Evolutionary conservation across 2,797 vertebrate species (phyloP), one percentile per base, ranked within the genome.

Genomic region (Diplodus puntazzo): DNA sequence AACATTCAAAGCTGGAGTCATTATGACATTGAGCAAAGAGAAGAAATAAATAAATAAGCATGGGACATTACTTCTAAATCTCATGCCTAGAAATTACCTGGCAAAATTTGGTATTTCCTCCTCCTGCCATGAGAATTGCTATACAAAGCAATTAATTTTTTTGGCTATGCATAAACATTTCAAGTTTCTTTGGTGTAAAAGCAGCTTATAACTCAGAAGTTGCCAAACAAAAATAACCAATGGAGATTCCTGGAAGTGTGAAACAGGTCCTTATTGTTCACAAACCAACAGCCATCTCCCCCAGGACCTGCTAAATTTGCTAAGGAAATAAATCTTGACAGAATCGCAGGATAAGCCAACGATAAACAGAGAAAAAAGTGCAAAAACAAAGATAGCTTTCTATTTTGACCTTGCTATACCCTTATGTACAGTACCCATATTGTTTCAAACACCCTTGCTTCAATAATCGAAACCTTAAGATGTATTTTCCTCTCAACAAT

Each of bases 111-210:
- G 21, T 17, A 75, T 81, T 83, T 75, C 65, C 52, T 80, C 65
- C 57, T 74, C 11, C 16, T 75, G 73, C 11, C 46, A 45, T 25
- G 4, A 72, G 30, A 39, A 63, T 67, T 18, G 53, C 66, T 65
- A 70, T 60, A 81, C 46, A 84, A 75, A 75, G 61, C 25, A 23
- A 42, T 64, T 62, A 10, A 8, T 69, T 55, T n/a, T 65, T 83
- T 80, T 68, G 59, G 59, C 66, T 69, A n/a, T 67, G 55, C 23
- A 66, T 73, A 48, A 42, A 71, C 11, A 64, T 71, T 91, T 90
- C 81, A 89, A 75, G 82, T 90, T 90, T 91, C 83, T 92, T 88
- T 92, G 87, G 87, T 81, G 27, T 74, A 71, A 86, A 90, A 88
- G 80, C 83, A 86, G 82, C 72, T 70, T 57, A 23, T 62, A 48